phyloP scores from a whole-genome alignment of 2,113 vertebrate genomes.

The Camelus bactrianus region DNA sequence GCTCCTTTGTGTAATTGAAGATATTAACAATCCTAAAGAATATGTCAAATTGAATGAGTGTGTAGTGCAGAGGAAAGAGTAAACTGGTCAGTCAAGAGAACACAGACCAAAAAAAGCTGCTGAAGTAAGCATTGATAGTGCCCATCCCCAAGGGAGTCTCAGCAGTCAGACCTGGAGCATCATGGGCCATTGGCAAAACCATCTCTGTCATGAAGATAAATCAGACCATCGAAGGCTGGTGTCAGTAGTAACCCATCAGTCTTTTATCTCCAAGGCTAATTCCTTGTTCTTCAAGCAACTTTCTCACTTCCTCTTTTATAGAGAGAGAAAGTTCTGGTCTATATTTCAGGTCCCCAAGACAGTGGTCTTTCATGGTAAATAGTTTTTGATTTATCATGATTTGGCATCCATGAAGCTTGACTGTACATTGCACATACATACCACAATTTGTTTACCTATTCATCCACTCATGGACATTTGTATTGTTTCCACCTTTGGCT shows the following conservation, averaged over 20 bases:
- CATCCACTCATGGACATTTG: background rate
- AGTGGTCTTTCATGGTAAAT: background rate
- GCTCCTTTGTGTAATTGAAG: background rate
- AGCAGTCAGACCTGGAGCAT: background rate
- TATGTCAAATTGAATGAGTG: background rate
- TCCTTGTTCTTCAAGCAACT: slow-evolving; percentile 12
- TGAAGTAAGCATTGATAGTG: background rate
- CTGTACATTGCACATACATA: background rate
- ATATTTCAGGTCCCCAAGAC: background rate
- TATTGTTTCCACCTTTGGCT: background rate
- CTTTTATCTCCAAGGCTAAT: background rate
- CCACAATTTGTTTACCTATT: background rate
- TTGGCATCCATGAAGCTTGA: background rate
- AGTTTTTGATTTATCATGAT: slow-evolving; percentile 14
- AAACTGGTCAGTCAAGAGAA: background rate
- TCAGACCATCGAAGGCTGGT: background rate
- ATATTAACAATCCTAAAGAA: background rate
- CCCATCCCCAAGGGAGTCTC: background rate
- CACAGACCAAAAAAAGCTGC: background rate
- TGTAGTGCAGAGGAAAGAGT: background rate
- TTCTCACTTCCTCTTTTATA: background rate
- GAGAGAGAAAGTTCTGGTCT: background rate
- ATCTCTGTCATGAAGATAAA: background rate
- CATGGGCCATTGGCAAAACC: background rate
- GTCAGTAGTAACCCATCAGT: background rate